Percentiles rank a stretch among this genome's conserved stretches.
Conservation (phyloP, 2,797 vertebrate species). For the Lepus townsendii region DNA sequence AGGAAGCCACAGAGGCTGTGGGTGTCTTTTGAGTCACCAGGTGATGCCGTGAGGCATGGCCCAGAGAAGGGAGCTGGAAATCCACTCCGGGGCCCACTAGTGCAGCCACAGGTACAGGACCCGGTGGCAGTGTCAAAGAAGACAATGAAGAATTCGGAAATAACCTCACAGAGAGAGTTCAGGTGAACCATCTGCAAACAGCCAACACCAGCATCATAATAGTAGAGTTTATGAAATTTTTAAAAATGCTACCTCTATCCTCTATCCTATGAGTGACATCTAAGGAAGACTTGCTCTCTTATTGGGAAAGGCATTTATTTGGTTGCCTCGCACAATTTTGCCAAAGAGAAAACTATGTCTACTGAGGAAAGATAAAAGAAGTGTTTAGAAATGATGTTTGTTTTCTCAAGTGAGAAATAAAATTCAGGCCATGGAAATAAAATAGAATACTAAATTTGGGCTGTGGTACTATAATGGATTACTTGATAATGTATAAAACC, state of each 20-base stretch:
- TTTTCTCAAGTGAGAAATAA: conserved; percentile 59
- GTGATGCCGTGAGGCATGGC: no score
- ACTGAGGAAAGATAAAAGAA: conserved; percentile 65
- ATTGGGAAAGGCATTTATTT: not conserved
- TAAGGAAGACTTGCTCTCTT: not conserved
- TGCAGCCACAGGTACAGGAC: no score
- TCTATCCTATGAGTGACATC: not conserved
- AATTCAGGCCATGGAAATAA: conserved; percentile 59
- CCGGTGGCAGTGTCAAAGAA: conserved; percentile 61
- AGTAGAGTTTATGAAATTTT: not conserved
- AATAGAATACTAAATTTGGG: not conserved
- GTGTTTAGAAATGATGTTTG: conserved; percentile 65
- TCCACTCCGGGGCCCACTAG: no score
- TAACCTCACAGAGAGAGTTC: conserved; percentile 50
- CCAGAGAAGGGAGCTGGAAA: no score
- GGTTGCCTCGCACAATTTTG: not conserved
- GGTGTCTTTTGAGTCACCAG: no score
- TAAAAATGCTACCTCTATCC: not conserved
- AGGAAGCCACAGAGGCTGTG: no score
- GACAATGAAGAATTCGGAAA: conserved; percentile 88
- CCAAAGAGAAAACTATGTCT: conserved; percentile 62
- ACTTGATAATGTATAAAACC: conserved; percentile 41
- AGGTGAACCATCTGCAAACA: conserved; percentile 87
- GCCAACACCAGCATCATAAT: conserved; percentile 84
- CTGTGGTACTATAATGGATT: no score